phyloP scores from a whole-genome alignment of 2,113 vertebrate genomes.

The Semnornis frantzii region DNA sequence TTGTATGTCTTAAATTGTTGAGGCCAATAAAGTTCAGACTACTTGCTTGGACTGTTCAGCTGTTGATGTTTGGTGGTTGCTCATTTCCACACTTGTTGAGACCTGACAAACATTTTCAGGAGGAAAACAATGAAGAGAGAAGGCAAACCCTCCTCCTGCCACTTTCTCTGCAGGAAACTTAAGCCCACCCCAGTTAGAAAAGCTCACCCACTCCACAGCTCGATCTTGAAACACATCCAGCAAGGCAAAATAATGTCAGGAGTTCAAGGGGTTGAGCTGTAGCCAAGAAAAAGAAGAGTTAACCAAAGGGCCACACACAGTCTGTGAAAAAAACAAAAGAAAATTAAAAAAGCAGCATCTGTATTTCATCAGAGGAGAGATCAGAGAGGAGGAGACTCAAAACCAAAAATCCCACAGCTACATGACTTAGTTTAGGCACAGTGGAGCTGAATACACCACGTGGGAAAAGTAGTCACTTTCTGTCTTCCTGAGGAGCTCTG shows the following conservation, averaged over 20 bases:
- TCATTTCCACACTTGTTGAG: neutral
- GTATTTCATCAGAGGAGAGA: neutral
- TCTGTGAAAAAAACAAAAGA: neutral
- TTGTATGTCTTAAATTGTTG: neutral
- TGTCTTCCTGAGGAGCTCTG: neutral
- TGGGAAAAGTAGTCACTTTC: neutral
- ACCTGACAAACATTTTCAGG: neutral
- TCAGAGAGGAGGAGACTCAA: neutral
- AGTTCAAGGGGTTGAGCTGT: conserved; percentile 52
- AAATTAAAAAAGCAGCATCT: neutral
- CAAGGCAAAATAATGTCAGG: neutral
- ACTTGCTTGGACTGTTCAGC: neutral
- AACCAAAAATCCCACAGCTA: neutral
- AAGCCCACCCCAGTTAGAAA: neutral
- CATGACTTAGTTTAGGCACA: neutral
- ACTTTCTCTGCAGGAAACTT: neutral
- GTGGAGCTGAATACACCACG: neutral
- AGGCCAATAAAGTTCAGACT: neutral
- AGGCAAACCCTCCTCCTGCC: neutral
- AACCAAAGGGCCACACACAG: neutral
- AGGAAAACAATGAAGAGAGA: neutral
- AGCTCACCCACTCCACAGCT: neutral
- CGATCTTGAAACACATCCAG: conserved; percentile 15
- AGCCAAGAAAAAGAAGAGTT: conserved; percentile 29
- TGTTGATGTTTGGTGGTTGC: neutral